Percentiles rank a stretch among this genome's conserved stretches.
Evolutionary conservation across 2,113 vertebrate genomes (phyloP).

Genomic region (Dendropsophus ebraccatus): DNA sequence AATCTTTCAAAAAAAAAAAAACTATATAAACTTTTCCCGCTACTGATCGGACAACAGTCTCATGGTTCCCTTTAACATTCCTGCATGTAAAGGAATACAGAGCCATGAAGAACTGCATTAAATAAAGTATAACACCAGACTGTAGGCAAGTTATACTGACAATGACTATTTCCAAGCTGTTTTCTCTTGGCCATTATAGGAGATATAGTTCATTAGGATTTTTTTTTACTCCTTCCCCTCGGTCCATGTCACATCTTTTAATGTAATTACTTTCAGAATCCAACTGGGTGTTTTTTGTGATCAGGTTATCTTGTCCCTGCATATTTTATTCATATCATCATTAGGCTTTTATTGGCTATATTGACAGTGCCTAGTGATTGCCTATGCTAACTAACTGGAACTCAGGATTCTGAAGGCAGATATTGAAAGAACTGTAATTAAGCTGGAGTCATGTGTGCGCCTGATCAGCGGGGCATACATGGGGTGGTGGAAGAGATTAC

Average conservation of each 20-base stretch:
- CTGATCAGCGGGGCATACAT: constrained; percentile 37
- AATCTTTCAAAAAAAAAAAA: too few species aligned
- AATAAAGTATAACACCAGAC: not conserved
- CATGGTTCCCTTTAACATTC: too few species aligned
- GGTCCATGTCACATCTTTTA: not conserved
- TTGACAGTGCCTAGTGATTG: not conserved
- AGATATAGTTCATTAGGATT: not conserved
- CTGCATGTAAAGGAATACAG: not conserved
- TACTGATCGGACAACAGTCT: too few species aligned
- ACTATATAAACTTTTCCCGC: too few species aligned
- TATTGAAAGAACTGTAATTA: constrained; percentile 26
- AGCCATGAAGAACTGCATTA: not conserved
- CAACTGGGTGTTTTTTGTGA: not conserved
- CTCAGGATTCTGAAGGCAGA: not conserved
- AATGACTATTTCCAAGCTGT: not conserved
- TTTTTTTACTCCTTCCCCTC: not conserved
- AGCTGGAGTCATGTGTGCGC: constrained; percentile 14
- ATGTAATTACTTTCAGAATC: not conserved
- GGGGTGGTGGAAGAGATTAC: constrained; percentile 18
- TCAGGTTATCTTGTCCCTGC: not conserved
- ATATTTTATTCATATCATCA: constrained; percentile 25
- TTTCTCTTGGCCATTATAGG: not conserved
- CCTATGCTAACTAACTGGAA: not conserved
- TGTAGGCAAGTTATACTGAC: not conserved
- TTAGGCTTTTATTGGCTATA: constrained; percentile 34